Percentiles rank a stretch among this genome's conserved stretches.
Conservation (phyloP, 64 coral and sea anemone species). For the Acropora tenuis region DNA sequence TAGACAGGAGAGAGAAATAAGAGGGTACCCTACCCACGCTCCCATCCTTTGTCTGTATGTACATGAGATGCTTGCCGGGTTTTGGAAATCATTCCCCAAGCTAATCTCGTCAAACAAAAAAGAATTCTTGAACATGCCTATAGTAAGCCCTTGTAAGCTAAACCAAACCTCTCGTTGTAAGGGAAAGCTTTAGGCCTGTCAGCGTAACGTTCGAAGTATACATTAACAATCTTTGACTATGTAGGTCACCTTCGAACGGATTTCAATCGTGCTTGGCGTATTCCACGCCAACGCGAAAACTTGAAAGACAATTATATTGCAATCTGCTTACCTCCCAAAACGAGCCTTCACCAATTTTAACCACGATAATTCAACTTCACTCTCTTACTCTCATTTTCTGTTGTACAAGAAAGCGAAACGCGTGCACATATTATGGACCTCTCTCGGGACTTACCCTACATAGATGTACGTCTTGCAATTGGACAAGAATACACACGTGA, state of each 20-base stretch:
- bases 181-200: not conserved
- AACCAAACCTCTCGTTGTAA: not conserved
- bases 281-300: no score
- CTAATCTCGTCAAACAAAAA: not conserved
- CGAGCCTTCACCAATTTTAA: not conserved
- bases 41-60: no score
- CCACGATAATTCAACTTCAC: not conserved
- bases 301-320: not conserved
- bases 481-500: slow-evolving; percentile 23
- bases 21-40: no score
- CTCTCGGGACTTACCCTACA: slow-evolving; percentile 29
- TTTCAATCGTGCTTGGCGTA: no score
- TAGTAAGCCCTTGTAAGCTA: not conserved
- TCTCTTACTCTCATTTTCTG: not conserved
- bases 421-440: not conserved
- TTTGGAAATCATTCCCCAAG: no score
- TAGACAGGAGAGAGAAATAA: no score
- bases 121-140: not conserved
- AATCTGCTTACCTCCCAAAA: slow-evolving; percentile 7
- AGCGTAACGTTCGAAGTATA: no score
- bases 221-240: not conserved
- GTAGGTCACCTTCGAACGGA: no score
- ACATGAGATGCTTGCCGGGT: no score
- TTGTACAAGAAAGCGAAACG: slow-evolving; percentile 1
- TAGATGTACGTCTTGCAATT: not conserved